Evolutionary conservation across 2,888 invertebrate genomes (phyloP).

Genomic region (Xestia xanthographa): DNA sequence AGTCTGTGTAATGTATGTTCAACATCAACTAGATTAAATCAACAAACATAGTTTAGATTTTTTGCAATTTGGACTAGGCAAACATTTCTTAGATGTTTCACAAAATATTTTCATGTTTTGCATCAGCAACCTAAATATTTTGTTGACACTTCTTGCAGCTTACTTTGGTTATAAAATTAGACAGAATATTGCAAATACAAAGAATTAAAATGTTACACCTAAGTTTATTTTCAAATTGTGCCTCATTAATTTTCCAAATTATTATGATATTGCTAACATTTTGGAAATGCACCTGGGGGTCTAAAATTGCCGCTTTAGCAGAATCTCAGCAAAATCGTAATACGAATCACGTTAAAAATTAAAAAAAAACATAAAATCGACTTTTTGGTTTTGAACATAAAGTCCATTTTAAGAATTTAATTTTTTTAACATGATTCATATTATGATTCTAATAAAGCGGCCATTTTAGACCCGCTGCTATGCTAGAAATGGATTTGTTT

Average conservation of each 20-base stretch:
- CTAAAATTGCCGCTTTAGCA: too few relatives aligned
- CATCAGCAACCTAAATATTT: background rate
- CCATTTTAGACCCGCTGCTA: too few relatives aligned
- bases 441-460: too few relatives aligned
- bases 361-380: too few relatives aligned
- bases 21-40: slow-evolving; percentile 39
- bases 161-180: background rate
- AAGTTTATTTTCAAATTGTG: background rate
- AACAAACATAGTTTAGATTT: slow-evolving; percentile 23
- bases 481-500: background rate
- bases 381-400: too few relatives aligned
- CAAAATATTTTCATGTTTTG: background rate
- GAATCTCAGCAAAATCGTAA: too few relatives aligned
- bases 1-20: slow-evolving; percentile 26
- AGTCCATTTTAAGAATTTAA: too few relatives aligned
- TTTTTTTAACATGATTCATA: too few relatives aligned
- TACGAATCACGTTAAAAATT: too few relatives aligned
- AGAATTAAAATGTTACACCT: background rate
- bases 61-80: background rate
- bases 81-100: background rate
- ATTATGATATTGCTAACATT: too few relatives aligned
- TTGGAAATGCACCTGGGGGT: too few relatives aligned
- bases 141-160: background rate
- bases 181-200: background rate
- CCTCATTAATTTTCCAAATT: background rate